Base-by-base conservation (phyloP, 2,113 vertebrate genomes). In the Marmota monax region DNA sequence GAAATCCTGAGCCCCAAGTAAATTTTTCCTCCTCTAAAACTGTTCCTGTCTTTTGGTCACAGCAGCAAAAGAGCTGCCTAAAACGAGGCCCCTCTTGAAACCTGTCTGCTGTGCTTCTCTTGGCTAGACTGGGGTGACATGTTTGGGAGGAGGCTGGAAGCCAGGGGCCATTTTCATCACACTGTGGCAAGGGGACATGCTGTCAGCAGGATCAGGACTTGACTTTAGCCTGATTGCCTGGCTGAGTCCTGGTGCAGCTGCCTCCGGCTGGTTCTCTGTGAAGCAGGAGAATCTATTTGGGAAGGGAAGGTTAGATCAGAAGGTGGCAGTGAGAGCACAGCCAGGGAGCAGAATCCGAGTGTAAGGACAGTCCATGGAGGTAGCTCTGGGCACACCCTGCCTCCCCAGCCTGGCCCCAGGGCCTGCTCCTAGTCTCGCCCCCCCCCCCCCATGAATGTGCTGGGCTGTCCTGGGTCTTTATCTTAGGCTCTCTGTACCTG, bases 321-420 rank as follows among this genome's bases (percentile, higher is more conserved):
- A 63, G 51, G 39, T 70, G 7, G 67, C 27, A 20, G 11, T 69
- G 32, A 37, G 61, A 39, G 12, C 56, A 51, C 18, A 20, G 58
- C 53, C 48, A 56, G 42, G 48, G 25, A 63, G 6, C 10, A 51
- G 56, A 18, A 29, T n/a, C n/a, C 11, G 76, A 45, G 53, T n/a
- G 34, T 23, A 22, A 12, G 4, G 34, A 5, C 34, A 32, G 2
- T 0, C 76, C 23, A 3, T 17, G 63, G 0, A 29, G 2, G 29
- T 37, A 10, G 2, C 37, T 23, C 53, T 9, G 4, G 63, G 45
- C 37, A 42, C 1, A 58, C 56, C 6, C 48, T 27, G 13, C 39
- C 51, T 51, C 18, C 34, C 48, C 34, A 76, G 51, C 53, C 45
- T 74, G 22, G 32, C 12, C 20, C 20, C 56, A 58, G 56, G 53